Percentiles rank a stretch among this genome's conserved stretches.
Conservation (phyloP, 1,140 invertebrate genomes). For the Sesamia nonagrioides region DNA sequence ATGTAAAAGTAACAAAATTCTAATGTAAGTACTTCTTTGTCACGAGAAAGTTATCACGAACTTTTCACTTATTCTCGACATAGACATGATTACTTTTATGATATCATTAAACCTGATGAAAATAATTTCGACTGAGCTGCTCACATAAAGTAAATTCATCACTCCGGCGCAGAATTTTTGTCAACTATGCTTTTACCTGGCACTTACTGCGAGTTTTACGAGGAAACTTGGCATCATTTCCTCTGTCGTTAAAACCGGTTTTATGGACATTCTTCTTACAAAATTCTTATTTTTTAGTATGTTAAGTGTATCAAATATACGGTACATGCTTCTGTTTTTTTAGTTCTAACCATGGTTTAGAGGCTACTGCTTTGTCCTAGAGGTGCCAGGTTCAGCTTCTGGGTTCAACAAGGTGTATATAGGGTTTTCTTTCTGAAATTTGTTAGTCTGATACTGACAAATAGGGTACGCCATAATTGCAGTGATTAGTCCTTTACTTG, state of each 20-base stretch:
- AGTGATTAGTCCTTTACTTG: too few relatives aligned
- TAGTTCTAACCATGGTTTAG: too few relatives aligned
- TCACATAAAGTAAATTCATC: slow-evolving; percentile 19
- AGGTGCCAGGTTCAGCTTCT: too few relatives aligned
- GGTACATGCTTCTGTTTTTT: not conserved
- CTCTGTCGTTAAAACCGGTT: slow-evolving; percentile 12
- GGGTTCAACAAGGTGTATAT: too few relatives aligned
- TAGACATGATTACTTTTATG: not conserved
- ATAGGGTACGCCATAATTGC: too few relatives aligned
- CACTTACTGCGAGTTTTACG: slow-evolving; percentile 6
- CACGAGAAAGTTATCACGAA: not conserved
- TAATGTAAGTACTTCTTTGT: too few relatives aligned
- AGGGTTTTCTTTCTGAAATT: too few relatives aligned
- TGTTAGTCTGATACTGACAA: too few relatives aligned
- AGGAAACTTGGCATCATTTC: slow-evolving; percentile 24
- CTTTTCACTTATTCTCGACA: not conserved
- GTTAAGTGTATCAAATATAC: not conserved
- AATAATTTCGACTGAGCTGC: slow-evolving; percentile 17
- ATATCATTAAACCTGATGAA: not conserved
- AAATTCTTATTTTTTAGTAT: slow-evolving; percentile 17
- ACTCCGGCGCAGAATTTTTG: slow-evolving; percentile 10
- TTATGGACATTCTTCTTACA: slow-evolving; percentile 22
- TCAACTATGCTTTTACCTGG: slow-evolving; percentile 27
- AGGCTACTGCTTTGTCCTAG: too few relatives aligned
- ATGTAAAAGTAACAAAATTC: too few relatives aligned